Evolutionary conservation across 2,888 invertebrate species (phyloP), one percentile per base, ranked within the genome.

Genomic region (Venustoraphidia nigricollis): DNA sequence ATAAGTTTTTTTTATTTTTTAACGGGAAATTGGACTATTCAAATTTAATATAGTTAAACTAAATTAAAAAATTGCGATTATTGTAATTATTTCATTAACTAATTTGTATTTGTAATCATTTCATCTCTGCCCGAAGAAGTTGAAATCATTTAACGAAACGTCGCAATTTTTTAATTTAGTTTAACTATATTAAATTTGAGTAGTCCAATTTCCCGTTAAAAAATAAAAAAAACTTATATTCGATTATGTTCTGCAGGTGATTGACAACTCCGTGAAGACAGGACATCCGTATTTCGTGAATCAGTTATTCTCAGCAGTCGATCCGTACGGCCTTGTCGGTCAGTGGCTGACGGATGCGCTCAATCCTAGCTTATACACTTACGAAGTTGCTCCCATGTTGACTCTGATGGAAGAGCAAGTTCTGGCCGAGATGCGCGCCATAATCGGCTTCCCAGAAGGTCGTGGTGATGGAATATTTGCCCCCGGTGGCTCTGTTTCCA

Each of bases 271-370:
- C 41, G 91, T 92, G 1, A 92, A 91, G 67, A 90, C 90, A 1
- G 89, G 85, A 1, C 89, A 91, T 64, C 91, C 90, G 0, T 86
- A 83, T 62, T 92, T 92, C 63, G 82, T 89, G 34, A 92, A 92
- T 65, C 91, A 92, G 63, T 68, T 92, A 10, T 92, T 84, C 64
- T 89, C 89, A 0, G 79, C 83, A 3, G 71, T 90, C 34, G 90
- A 90, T 65, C 88, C 89, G 0, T 90, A 88, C 57, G 90, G 87
- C 0, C 67, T 90, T 46, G 71, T 85, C 41, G 90, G 85, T 0
- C 90, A 90, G 62, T 88, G 88, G 85, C 63, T 89, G 53, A 86
- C 87, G 0, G 88, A 89, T 59, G 85, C 89, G 1, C 66, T 90
- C 14, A 90, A 90, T 66, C 85, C 88, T 0, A 88, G 88, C 55